phyloP scores from a whole-genome alignment of 2,113 vertebrate species.

The Fukomys damarensis region DNA sequence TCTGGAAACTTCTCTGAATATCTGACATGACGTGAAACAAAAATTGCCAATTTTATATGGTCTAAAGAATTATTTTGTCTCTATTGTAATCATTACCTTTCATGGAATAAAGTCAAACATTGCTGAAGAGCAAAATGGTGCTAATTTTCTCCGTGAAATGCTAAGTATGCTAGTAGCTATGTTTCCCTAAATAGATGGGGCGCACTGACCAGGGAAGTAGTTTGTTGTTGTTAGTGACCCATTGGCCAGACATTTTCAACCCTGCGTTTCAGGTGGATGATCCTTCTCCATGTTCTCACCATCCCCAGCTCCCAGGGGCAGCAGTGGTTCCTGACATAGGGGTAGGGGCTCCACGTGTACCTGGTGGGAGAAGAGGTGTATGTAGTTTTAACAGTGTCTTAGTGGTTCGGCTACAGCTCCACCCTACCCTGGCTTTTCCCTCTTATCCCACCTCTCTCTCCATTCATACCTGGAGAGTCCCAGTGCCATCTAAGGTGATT shows the following conservation, averaged over 20 bases:
- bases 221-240: neutral
- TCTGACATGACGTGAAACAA: neutral
- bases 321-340: neutral
- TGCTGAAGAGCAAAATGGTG: neutral
- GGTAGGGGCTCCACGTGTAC: no score
- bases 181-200: neutral
- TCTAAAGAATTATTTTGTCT: neutral
- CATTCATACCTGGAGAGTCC: neutral
- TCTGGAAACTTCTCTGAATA: neutral
- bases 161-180: neutral
- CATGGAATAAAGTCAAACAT: neutral
- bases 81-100: neutral
- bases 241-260: neutral
- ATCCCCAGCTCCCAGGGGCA: no score
- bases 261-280: neutral
- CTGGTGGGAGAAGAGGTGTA: neutral
- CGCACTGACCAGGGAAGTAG: neutral
- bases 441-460: neutral
- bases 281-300: neutral
- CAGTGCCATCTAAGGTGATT: neutral
- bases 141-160: neutral
- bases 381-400: neutral
- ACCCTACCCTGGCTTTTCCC: neutral
- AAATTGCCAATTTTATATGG: neutral
- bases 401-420: neutral